Evolutionary conservation across 1,140 invertebrate species (phyloP).

Genomic region (Saccostrea glomerata): DNA sequence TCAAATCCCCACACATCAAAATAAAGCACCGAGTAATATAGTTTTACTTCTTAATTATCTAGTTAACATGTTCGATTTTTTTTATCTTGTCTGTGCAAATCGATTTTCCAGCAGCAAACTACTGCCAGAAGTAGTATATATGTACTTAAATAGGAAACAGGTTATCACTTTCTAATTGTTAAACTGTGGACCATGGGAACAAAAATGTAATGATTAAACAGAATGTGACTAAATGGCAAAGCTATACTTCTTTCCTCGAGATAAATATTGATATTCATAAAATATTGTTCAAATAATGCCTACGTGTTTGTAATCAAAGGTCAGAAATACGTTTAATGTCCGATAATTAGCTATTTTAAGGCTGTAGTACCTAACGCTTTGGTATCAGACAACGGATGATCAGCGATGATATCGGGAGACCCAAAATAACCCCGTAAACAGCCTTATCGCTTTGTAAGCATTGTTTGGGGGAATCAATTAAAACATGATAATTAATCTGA

Average conservation of each 20-base stretch:
- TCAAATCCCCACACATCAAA: neutral
- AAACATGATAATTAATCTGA: neutral
- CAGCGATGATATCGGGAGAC: neutral
- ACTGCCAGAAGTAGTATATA: neutral
- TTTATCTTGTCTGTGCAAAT: slow-evolving; percentile 21
- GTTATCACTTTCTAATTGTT: neutral
- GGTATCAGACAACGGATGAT: neutral
- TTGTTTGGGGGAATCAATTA: neutral
- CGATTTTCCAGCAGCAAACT: slow-evolving; percentile 15
- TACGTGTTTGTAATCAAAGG: neutral
- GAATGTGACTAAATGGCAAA: neutral
- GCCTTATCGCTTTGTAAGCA: neutral
- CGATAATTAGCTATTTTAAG: slow-evolving; percentile 6
- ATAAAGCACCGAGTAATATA: neutral
- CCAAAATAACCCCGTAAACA: slow-evolving; percentile 10
- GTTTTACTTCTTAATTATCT: neutral
- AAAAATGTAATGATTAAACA: neutral
- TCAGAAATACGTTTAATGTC: neutral
- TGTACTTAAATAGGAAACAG: neutral
- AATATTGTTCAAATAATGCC: neutral
- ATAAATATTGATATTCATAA: neutral
- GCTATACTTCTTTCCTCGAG: neutral
- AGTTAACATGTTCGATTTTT: slow-evolving; percentile 18
- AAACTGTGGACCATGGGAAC: neutral
- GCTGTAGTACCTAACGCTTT: neutral